Evolutionary conservation across 2,888 invertebrate species (phyloP), one percentile per base, ranked within the genome.

Genomic region (Tiphia femorata): DNA sequence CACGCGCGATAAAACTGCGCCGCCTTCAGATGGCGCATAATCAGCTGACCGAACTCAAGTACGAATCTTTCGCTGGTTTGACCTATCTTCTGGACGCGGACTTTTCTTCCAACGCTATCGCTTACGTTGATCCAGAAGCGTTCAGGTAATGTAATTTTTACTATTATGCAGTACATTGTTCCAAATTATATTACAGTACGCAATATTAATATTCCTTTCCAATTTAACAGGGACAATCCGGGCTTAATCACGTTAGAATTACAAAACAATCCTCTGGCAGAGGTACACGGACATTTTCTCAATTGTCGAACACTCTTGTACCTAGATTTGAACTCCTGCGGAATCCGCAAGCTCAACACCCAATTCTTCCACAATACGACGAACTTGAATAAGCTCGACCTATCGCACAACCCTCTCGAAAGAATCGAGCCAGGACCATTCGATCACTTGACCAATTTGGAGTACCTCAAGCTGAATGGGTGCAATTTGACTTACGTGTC

Each of bases 1-100:
- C 91, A 0, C 78, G 81, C n/a, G 88, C 89, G 48, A 90, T 91
- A 70, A 91, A 90, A 79, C 86, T 91, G 84, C 86, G 91, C 58
- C 86, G 91, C 47, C 84, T 91, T 44, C 91, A 91, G 80, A 86
- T 92, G 76, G 90, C 91, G 2, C 87, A 91, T 76, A 91, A 92
- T 80, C 84, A 83, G 54, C 81, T 91, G 64, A 87, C 87, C 14
- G 86, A 86, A 57, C 85, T 91, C 20, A 87, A 87, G 38, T 87
- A 85, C 69, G 87, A 88, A 20, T 87, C 89, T 4, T 91, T 91
- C 72, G 86, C 86, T 50, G 89, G 88, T 1, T 83, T 92, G 62
- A 87, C 88, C 64, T 91, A 90, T 77, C 84, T 92, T 37, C 87
- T 91, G 56, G 91, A 92, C 64, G 86, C 90, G 6, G 91, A 92